phyloP scores from a whole-genome alignment of 2,888 invertebrate genomes.

The Spodoptera picta region DNA sequence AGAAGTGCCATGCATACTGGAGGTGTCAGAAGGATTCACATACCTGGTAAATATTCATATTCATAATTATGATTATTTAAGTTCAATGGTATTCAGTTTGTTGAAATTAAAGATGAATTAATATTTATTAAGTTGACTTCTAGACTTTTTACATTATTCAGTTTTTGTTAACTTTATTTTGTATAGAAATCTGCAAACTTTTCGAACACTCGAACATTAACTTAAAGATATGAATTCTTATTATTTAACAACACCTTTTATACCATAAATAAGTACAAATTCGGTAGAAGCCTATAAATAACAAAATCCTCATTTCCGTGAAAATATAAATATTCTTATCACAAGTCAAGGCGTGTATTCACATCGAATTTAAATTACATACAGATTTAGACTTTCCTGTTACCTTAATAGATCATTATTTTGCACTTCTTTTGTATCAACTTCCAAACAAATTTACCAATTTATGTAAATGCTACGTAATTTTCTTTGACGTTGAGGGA shows the following conservation, averaged over 20 bases:
- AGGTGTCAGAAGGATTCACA: slow-evolving; percentile 90
- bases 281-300: too few relatives aligned
- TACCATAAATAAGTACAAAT: too few relatives aligned
- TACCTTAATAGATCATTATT: slow-evolving; percentile 8
- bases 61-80: neutral
- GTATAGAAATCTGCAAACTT: too few relatives aligned
- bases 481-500: slow-evolving; percentile 3
- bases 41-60: slow-evolving; percentile 88
- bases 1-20: slow-evolving; percentile 84
- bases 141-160: too few relatives aligned
- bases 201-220: too few relatives aligned
- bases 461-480: neutral
- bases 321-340: slow-evolving; percentile 10
- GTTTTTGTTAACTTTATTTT: too few relatives aligned
- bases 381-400: slow-evolving; percentile 21
- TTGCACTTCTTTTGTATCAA: slow-evolving; percentile 2
- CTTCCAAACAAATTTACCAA: slow-evolving; percentile 6
- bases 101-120: too few relatives aligned
- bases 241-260: too few relatives aligned
- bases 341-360: slow-evolving; percentile 1
- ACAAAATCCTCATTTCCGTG: slow-evolving; percentile 5
- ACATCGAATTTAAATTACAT: slow-evolving; percentile 18
- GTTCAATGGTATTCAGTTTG: neutral
- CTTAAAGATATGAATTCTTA: too few relatives aligned
- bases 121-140: too few relatives aligned